Base-by-base conservation (phyloP, 2,888 invertebrate genomes). In the Chesias legatella region DNA sequence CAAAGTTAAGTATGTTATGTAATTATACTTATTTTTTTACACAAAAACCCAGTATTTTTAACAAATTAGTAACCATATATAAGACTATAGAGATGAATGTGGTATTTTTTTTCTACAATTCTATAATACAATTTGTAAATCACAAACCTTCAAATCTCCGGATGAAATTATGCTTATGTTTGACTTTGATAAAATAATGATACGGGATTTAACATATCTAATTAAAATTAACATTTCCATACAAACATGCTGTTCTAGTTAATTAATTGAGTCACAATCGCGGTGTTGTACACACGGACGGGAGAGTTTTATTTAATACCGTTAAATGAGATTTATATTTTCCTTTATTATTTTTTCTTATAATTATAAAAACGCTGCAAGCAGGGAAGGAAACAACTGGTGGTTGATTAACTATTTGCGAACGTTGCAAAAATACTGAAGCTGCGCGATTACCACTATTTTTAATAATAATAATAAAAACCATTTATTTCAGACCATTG, bases 281-380 rank as follows among this genome's bases (percentile, higher is more conserved):
- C 37, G 39, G 44, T 37, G 43, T 47, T 53, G 33, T 36, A 34
- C 25, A 34, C 32, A 43, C 23, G 39, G 36, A 44, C 33, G 36
- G 32, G 39, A 48, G 33, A 31, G 42, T 43, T 53, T 43, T 46
- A 51, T 51, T 45, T 41, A 47, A 46, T 45, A 32, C 43, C 22
- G 35, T 33, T 51, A 43, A 43, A 39, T 34, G 37, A 37, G 45
- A 55, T 55, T 52, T 50, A 48, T 51, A 40, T 48, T 45, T 44
- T 43, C 34, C 48, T 34, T 48, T 51, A 43, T 43, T 48, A 41
- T 45, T 51, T 32, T 42, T 34, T 43, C 41, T 39, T 48, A 46
- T 48, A 51, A 54, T 51, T 48, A 51, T 3, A 17, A 17, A 17
- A 40, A 35, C 41, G 27, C 31, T 23, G 29, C 17, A 41, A 7